Evolutionary conservation across 1,140 invertebrate genomes (phyloP).

Genomic region (Eurosta solidaginis): DNA sequence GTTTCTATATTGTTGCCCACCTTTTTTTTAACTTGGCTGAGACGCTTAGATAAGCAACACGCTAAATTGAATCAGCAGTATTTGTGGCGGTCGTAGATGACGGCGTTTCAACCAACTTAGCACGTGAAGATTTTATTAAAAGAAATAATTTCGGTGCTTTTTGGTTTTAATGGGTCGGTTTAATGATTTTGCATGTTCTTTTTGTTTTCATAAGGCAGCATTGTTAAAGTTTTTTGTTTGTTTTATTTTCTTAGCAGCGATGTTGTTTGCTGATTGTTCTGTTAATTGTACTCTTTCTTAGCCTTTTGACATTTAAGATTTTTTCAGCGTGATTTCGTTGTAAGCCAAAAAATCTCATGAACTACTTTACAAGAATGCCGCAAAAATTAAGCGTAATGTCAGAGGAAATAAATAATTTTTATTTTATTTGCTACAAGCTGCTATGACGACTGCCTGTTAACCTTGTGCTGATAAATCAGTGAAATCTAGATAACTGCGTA

Average conservation of each 20-base stretch:
- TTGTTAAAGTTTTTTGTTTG: background rate
- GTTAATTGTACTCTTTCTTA: background rate
- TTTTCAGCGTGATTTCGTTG: background rate
- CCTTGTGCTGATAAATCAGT: no score
- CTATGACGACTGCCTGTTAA: background rate
- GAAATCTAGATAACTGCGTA: no score
- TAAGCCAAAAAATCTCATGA: background rate
- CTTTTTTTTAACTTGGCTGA: constrained; percentile 1
- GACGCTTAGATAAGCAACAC: constrained; percentile 4
- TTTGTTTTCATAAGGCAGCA: no score
- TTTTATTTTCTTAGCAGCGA: background rate
- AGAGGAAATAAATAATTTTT: background rate
- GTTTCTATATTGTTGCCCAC: no score
- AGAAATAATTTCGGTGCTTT: background rate
- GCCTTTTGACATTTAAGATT: constrained; percentile 4
- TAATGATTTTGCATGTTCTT: background rate
- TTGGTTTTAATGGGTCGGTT: background rate
- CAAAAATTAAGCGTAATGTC: background rate
- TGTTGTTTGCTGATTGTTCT: background rate
- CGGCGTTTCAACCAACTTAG: background rate
- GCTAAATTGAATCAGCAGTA: constrained; percentile 15
- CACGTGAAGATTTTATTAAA: constrained; percentile 26
- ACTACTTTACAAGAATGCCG: background rate
- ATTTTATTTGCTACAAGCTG: background rate
- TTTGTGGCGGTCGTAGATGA: constrained; percentile 4